Base-by-base conservation (phyloP, 2,113 vertebrate genomes). In the Platysternon megacephalum region DNA sequence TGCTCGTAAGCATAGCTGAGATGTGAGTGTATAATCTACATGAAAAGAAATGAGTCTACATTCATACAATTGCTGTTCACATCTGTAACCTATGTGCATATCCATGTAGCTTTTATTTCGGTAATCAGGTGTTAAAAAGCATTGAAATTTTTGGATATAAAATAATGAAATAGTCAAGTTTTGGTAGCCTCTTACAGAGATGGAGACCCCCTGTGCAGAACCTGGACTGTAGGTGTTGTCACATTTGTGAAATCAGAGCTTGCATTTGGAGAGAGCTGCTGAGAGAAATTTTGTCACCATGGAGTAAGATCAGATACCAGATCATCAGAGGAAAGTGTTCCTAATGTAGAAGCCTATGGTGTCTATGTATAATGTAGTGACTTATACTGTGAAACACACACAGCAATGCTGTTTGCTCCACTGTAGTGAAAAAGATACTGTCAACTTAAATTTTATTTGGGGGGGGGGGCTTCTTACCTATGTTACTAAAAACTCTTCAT, bases 341-440 rank as follows among this genome's bases (percentile, higher is more conserved):
- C 51, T 89, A 86, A 85, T 87, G 56, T 82, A 52, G 44, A 49
- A 11, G 6, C 55, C 49, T 83, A 81, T 94, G 85, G 9, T 84
- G 91, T 91, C 91, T 53, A 21, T 84, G 85, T 90, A 80, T 17
- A 29, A 78, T 84, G 1, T 93, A 0, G 53, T 80, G 80, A 55
- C 26, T 52, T 88, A 68, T 91, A 88, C 91, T 93, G 90, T 42
- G 12, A 29, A 72, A 93, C 87, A 90, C 88, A 91, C 81, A 9
- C 49, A 88, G 89, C 94, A 55, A 74, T 96, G 52, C 82, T 96
- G 86, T 93, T 97, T 95, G 91, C 91, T 93, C 91, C 88, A 56
- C 79, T 94, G 10, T 96, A 93, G 91, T 93, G 83, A 95, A 87
- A 91, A 96, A 86, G 46, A 82, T 96, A 87, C 94, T 96, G 93